These are phyloP conservation scores for Amphipyra tragopoginis DNA, from an alignment of 2,888 invertebrate species.

Conservation along the genomic window DNA sequence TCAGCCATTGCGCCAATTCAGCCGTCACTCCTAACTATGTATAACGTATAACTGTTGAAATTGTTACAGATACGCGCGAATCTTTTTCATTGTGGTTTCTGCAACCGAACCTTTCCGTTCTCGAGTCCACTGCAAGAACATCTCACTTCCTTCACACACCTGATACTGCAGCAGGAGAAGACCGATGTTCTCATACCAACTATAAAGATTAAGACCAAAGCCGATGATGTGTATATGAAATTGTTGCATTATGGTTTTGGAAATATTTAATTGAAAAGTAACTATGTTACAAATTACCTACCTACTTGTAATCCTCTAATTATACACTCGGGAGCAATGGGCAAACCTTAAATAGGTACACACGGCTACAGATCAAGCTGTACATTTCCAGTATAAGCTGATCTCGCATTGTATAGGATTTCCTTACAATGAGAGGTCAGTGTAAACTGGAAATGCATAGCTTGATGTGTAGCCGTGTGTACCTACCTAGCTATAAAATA, in stretches of 20 bases:
- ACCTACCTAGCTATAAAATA: no score
- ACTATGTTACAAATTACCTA: no score
- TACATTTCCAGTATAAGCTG: no score
- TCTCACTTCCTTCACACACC: constrained; percentile 14
- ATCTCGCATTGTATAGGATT: no score
- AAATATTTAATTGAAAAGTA: not conserved
- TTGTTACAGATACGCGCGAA: constrained; percentile 70
- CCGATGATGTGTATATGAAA: constrained; percentile 19
- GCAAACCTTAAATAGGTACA: no score
- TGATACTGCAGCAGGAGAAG: not conserved
- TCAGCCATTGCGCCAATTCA: not conserved
- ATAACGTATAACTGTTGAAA: not conserved
- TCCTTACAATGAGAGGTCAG: no score
- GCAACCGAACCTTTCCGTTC: constrained; percentile 70
- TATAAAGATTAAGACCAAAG: constrained; percentile 8
- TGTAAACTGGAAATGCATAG: no score
- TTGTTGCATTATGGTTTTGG: constrained; percentile 20
- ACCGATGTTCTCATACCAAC: not conserved
- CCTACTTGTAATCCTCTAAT: no score
- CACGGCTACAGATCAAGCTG: no score
- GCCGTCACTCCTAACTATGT: not conserved
- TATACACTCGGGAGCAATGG: no score
- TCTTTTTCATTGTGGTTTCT: constrained; percentile 76
- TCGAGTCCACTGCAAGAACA: constrained; percentile 62
- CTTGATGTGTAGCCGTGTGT: no score